A percentile compares a stretch with the other conserved stretches of the same genome.
These are phyloP conservation scores for Drosophila mauritiana DNA, from an alignment of 1,140 invertebrate genomes.

Conservation along the genomic window DNA sequence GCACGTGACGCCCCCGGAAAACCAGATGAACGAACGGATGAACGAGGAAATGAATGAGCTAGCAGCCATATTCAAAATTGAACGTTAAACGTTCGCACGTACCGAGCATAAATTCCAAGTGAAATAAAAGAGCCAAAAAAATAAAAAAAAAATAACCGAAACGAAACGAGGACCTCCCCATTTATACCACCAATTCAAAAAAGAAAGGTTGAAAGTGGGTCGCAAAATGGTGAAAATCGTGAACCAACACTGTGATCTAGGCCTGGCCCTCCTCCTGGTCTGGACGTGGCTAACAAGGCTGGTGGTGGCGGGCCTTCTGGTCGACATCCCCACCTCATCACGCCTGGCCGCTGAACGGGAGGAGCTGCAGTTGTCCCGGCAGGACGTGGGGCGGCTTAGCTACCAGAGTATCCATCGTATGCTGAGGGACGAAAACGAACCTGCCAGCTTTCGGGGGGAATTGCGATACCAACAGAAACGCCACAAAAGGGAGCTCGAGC, in stretches of 20 bases:
- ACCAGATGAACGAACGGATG: constrained; percentile 38
- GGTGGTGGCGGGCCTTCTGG: constrained; percentile 17
- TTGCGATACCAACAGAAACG: constrained; percentile 67
- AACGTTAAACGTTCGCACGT: constrained; percentile 77
- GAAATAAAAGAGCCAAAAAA: constrained; percentile 64
- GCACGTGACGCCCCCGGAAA: constrained; percentile 41
- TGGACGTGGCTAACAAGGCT: constrained; percentile 26
- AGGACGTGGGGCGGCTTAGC: constrained; percentile 54
- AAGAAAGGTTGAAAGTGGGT: constrained; percentile 2
- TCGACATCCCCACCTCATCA: constrained; percentile 13
- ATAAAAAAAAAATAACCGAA: constrained; percentile 6
- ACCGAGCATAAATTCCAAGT: constrained; percentile 77
- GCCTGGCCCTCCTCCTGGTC: constrained; percentile 31
- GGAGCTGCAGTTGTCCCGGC: constrained; percentile 43
- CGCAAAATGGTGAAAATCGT: constrained; percentile 54
- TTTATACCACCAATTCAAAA: constrained; percentile 12
- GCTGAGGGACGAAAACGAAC: constrained; percentile 75
- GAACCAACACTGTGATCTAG: constrained; percentile 54
- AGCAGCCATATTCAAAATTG: constrained; percentile 72
- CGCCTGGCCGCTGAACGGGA: constrained; percentile 42
- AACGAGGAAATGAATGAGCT: constrained; percentile 73
- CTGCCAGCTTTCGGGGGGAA: constrained; percentile 59
- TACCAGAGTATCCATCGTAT: constrained; percentile 74
- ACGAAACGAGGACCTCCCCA: constrained; percentile 8
- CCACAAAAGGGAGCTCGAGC: constrained; percentile 48